phyloP scores from a whole-genome alignment of 2,113 vertebrate species.

The Psephotus haematonotus region DNA sequence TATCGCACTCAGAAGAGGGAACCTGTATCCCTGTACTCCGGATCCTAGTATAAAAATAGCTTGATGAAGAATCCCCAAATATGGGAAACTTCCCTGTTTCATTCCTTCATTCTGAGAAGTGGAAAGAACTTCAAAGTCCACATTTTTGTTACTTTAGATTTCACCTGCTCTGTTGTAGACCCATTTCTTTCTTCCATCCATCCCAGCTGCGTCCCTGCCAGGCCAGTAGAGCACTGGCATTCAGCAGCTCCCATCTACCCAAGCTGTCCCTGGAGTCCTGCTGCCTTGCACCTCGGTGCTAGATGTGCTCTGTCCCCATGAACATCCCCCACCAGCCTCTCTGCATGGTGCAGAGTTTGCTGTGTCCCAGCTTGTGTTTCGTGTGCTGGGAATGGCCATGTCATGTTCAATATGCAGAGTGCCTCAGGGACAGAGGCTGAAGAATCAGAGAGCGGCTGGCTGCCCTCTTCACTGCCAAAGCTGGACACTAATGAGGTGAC shows the following conservation, averaged over 20 bases:
- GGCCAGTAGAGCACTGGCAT: neutral
- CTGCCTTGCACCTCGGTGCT: fast-evolving
- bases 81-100: neutral
- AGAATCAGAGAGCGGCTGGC: neutral
- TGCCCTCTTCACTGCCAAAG: neutral
- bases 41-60: neutral
- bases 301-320: neutral
- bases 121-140: neutral
- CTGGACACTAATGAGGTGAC: neutral
- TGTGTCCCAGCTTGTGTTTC: fast-evolving
- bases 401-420: neutral
- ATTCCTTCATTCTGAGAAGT: neutral
- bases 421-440: neutral
- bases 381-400: fast-evolving
- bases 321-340: neutral
- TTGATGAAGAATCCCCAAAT: neutral
- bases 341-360: fast-evolving
- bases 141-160: neutral
- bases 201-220: fast-evolving
- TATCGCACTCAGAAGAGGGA: neutral
- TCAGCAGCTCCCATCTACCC: fast-evolving
- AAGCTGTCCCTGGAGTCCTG: neutral
- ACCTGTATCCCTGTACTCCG: neutral
- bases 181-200: neutral
- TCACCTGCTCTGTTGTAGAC: neutral